Evolutionary conservation across 1,140 invertebrate species (phyloP), one percentile per base, ranked within the genome.

Genomic region (Nephila pilipes): DNA sequence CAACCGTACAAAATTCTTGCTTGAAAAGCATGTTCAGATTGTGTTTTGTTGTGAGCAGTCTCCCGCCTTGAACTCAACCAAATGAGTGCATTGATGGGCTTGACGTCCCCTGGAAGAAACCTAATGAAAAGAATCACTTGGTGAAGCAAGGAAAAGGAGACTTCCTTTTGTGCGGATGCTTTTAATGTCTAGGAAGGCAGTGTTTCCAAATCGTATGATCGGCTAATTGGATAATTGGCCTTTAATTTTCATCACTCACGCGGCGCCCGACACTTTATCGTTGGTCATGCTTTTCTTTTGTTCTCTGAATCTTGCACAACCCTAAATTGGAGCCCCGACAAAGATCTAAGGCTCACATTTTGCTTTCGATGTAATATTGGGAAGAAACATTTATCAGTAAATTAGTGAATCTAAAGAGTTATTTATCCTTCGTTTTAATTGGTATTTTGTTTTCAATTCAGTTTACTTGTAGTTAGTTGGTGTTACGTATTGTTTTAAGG

Each of bases 61-160:
- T 29, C 69, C 69, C 32, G 1, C 8, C 38, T 18, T 25, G 81
- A 55, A 83, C 38, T 83, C 22, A 12, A 14, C 12, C 2, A 16
- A 75, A 75, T 75, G 29, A 20, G 32, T 75, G 16, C 25, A 32
- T 14, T 36, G 65, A 32, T 55, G 80, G n/a, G 8, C n/a, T 38
- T 83, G 80, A 38, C 79, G 29, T 20, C 16, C 46, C 14, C 54
- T 20, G 69, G 0, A 75, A 14, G 69, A 75, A 32, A 16, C 3
- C 32, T 83, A 46, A 54, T 83, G 81, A 83, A 83, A 83, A 55
- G 81, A 46, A 83, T 83, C 54, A n/a, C n/a, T 83, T 83, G 38
- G 36, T 38, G 80, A 46, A n/a, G 36, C 79, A 81, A 8, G 25
- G 29, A 36, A 32, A 29, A 29, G n/a, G 10, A 46, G 54, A 57